A percentile compares a stretch with the other conserved stretches of the same genome.
phyloP scores from a whole-genome alignment of 1,140 invertebrate genomes.

The Oryctes rhinoceros region DNA sequence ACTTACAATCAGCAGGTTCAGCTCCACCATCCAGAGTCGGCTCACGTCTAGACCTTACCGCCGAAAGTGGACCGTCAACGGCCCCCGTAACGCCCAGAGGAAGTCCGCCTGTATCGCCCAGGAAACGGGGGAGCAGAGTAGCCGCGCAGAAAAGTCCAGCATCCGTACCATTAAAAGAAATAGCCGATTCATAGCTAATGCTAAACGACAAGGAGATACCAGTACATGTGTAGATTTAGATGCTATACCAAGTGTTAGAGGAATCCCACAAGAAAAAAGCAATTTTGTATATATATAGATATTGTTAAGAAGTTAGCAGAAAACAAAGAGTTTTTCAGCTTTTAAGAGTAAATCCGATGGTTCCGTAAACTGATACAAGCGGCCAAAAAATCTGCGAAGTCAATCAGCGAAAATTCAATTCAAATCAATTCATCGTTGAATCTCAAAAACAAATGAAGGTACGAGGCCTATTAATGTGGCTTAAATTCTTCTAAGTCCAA shows the following conservation, averaged over 20 bases:
- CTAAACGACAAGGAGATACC: constrained; percentile 14
- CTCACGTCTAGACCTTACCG: constrained; percentile 73
- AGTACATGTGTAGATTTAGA: not conserved
- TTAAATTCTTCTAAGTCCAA: no score
- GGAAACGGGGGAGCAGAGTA: constrained; percentile 46
- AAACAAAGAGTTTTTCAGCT: not conserved
- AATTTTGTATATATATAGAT: not conserved
- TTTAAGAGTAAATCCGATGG: not conserved
- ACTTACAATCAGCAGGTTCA: constrained; percentile 59
- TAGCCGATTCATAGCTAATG: constrained; percentile 54
- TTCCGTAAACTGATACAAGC: no score
- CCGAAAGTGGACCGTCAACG: constrained; percentile 62
- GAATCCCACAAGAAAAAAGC: not conserved
- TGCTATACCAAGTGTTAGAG: not conserved
- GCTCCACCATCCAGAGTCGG: constrained; percentile 71
- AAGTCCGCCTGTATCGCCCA: constrained; percentile 58
- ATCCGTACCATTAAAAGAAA: constrained; percentile 57
- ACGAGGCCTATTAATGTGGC: no score
- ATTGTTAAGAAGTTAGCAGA: constrained; percentile 4
- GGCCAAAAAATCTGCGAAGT: no score
- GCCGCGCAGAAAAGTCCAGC: constrained; percentile 53
- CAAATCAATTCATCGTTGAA: no score
- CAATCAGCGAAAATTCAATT: no score
- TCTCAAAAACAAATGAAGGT: no score
- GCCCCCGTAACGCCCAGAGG: constrained; percentile 56